Percentiles rank a stretch among this genome's conserved stretches.
Conservation (phyloP, 2,113 vertebrate species). For the Tetrax tetrax region DNA sequence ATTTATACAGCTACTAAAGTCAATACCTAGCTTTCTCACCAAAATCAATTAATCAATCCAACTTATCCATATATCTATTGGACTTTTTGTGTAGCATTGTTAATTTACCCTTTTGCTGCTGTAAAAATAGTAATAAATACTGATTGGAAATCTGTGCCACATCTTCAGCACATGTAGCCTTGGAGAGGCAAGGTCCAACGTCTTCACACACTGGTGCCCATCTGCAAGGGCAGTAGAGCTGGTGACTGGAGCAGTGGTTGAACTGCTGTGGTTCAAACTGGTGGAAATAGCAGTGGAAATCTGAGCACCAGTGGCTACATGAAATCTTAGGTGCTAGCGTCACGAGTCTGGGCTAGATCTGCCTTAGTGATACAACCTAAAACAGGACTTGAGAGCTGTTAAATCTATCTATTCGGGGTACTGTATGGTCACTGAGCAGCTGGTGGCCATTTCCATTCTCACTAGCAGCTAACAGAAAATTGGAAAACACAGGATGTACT, state of each 20-base stretch:
- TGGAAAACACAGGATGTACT: background rate
- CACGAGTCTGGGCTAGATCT: background rate
- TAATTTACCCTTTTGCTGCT: background rate
- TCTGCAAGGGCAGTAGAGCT: background rate
- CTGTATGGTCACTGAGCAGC: background rate
- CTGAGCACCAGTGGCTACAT: background rate
- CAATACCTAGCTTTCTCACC: background rate
- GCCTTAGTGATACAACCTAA: background rate
- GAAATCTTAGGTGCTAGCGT: background rate
- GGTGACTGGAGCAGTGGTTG: accelerated
- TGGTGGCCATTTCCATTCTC: background rate
- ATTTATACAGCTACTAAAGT: background rate
- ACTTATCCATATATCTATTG: background rate
- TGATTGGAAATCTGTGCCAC: background rate
- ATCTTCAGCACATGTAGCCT: background rate
- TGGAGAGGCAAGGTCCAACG: background rate
- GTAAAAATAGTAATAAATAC: background rate
- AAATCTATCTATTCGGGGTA: background rate
- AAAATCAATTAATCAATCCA: background rate
- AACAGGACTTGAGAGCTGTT: background rate
- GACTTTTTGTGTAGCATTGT: background rate
- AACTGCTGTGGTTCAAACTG: background rate
- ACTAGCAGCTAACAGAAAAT: background rate
- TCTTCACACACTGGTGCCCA: background rate
- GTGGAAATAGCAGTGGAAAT: background rate